Base-by-base conservation (phyloP, 1,140 invertebrate species). In the Hermetia illucens region DNA sequence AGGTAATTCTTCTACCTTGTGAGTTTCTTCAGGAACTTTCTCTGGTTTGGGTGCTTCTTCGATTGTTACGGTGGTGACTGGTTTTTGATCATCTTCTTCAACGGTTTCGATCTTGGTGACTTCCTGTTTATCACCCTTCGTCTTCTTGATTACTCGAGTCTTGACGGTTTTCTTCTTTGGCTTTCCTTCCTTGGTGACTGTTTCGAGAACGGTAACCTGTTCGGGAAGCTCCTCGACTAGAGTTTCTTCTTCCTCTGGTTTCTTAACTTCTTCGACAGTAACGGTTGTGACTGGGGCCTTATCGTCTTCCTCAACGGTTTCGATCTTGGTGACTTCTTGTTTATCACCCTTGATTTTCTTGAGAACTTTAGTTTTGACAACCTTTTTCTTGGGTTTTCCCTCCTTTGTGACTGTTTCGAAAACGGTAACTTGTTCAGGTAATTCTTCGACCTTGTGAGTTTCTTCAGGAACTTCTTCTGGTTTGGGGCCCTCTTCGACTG, bases 1-100 rank as follows among this genome's bases (percentile, higher is more conserved):
- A 1, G 56, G 56, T 2, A 58, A 36, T 31, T 53, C 49, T 22
- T 55, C 40, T 4, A 58, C 42, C n/a, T 8, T 25, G 6, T 25
- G 6, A 29, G 41, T 55, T 13, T 44, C 34, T 2, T 39, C 42
- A 35, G 49, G 39, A 35, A n/a, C 29, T 19, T 29, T 18, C 2
- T 37, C 36, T 6, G 36, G 25, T 18, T 12, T 20, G 19, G 48
- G 44, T 0, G 29, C 36, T 40, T 41, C 40, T 40, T 43, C 39
- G 9, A 40, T 43, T 21, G 34, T 40, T 0, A 54, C 42, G 6
- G 44, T 45, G 6, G 40, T 54, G 1, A 48, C 36, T 12, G 55
- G 53, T 16, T 22, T 39, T 39, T 55, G 46, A 24, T 46, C 51
- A 22, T 56, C 49, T 43, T 58, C 47, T 44, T 55, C 42, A 15